These are phyloP conservation scores for Plagodis dolabraria DNA, from an alignment of 2,888 invertebrate species.

Conservation along the genomic window DNA sequence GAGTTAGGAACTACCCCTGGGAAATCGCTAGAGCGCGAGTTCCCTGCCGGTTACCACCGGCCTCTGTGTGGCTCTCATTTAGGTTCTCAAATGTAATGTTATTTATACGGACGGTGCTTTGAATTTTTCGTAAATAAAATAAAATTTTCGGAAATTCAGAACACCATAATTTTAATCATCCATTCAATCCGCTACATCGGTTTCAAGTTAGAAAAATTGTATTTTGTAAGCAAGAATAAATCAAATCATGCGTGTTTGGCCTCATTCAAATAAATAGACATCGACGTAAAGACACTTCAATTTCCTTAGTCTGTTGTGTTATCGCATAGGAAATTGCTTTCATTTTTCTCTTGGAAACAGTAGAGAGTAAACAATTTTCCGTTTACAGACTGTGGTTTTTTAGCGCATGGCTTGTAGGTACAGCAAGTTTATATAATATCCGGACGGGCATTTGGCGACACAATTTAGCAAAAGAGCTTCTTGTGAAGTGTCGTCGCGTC, in stretches of 20 bases:
- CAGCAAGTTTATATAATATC: constrained; percentile 26
- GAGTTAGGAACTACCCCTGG: too few species aligned
- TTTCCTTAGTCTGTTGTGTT: constrained; percentile 49
- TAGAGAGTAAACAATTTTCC: constrained; percentile 51
- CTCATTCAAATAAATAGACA: constrained; percentile 42
- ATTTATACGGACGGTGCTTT: too few species aligned
- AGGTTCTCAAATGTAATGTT: too few species aligned
- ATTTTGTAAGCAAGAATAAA: constrained; percentile 39
- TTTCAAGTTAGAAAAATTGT: not conserved
- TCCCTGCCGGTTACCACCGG: too few species aligned
- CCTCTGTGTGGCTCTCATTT: too few species aligned
- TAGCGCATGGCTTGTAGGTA: constrained; percentile 14
- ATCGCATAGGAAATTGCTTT: constrained; percentile 59
- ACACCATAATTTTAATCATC: too few species aligned
- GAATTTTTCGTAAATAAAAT: too few species aligned
- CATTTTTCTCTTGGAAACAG: constrained; percentile 58
- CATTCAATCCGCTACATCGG: not conserved
- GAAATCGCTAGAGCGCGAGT: too few species aligned
- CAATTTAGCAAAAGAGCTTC: constrained; percentile 58
- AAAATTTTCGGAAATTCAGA: too few species aligned
- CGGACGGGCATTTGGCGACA: constrained; percentile 27
- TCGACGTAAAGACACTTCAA: constrained; percentile 44
- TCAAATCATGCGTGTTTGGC: constrained; percentile 42
- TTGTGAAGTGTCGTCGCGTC: constrained; percentile 52
- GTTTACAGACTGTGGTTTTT: constrained; percentile 32